Evolutionary conservation across 2,888 invertebrate species (phyloP).

Genomic region (Plemyria rubiginata): DNA sequence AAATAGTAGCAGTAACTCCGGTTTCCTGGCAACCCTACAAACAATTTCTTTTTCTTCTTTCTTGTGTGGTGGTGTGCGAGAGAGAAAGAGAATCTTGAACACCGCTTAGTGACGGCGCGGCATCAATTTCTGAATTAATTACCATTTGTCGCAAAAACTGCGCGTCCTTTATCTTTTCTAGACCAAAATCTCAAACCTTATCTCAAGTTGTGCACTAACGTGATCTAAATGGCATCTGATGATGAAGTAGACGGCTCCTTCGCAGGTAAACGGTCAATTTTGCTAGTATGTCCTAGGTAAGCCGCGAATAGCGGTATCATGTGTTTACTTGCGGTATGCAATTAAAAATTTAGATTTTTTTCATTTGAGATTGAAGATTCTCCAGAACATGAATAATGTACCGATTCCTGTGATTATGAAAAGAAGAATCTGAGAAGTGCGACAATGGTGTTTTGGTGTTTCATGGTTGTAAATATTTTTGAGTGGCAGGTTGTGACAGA

Average conservation of each 20-base stretch:
- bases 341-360: constrained; percentile 81
- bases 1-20: constrained; percentile 5
- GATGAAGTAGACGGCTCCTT: constrained; percentile 94
- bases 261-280: constrained; percentile 89
- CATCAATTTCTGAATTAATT: constrained; percentile 85
- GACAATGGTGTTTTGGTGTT: constrained; percentile 68
- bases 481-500: constrained; percentile 84
- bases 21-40: constrained; percentile 43
- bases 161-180: constrained; percentile 83
- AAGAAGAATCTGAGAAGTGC: constrained; percentile 49
- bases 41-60: constrained; percentile 58
- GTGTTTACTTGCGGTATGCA: constrained; percentile 85
- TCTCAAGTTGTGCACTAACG: constrained; percentile 69
- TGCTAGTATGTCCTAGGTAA: constrained; percentile 85
- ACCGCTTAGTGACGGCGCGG: constrained; percentile 82
- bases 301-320: constrained; percentile 86
- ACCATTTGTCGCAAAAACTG: constrained; percentile 85
- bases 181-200: constrained; percentile 72
- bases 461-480: constrained; percentile 82
- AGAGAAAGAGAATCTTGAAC: constrained; percentile 69
- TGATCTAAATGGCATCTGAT: constrained; percentile 91
- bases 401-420: constrained; percentile 44
- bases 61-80: constrained; percentile 47
- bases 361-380: constrained; percentile 49
- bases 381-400: constrained; percentile 41